phyloP scores from a whole-genome alignment of 37 sponge, comb jelly and placozoan species.

The Corticium candelabrum region DNA sequence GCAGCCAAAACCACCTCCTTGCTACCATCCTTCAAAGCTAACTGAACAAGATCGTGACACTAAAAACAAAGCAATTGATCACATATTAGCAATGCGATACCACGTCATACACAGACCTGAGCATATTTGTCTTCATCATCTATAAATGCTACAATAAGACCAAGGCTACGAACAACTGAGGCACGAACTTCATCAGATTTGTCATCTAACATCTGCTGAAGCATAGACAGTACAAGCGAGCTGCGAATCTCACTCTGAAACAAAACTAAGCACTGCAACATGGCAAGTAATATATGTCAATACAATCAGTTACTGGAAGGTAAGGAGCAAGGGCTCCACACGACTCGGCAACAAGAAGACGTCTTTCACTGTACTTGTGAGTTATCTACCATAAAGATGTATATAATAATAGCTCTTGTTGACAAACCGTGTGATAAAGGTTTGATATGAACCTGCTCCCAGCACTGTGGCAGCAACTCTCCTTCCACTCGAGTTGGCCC shows the following conservation, averaged over 20 bases:
- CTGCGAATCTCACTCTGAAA: slow-evolving; percentile 60
- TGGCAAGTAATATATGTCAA: not conserved
- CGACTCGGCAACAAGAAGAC: slow-evolving; percentile 75
- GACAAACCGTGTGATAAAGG: not conserved
- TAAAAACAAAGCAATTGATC: not conserved
- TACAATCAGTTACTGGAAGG: slow-evolving; percentile 40
- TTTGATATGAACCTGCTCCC: slow-evolving; percentile 90
- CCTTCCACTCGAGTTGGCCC: slow-evolving; percentile 33
- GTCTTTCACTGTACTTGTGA: slow-evolving; percentile 57
- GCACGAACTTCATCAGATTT: slow-evolving; percentile 65
- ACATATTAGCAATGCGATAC: not conserved
- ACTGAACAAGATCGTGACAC: slow-evolving; percentile 68
- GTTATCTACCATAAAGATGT: slow-evolving; percentile 22
- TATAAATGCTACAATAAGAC: slow-evolving; percentile 60
- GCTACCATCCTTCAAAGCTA: slow-evolving; percentile 46
- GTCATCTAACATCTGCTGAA: slow-evolving; percentile 66
- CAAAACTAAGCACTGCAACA: not conserved
- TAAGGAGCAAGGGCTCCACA: slow-evolving; percentile 74
- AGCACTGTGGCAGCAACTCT: slow-evolving; percentile 88
- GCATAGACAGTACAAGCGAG: slow-evolving; percentile 73
- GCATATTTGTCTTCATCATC: slow-evolving; percentile 73
- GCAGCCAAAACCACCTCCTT: slow-evolving; percentile 56
- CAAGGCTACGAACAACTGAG: slow-evolving; percentile 47
- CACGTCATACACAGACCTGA: slow-evolving; percentile 30
- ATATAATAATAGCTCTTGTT: not conserved